Base-by-base conservation (phyloP, 1,140 invertebrate genomes). In the Euura saliciscinereae region DNA sequence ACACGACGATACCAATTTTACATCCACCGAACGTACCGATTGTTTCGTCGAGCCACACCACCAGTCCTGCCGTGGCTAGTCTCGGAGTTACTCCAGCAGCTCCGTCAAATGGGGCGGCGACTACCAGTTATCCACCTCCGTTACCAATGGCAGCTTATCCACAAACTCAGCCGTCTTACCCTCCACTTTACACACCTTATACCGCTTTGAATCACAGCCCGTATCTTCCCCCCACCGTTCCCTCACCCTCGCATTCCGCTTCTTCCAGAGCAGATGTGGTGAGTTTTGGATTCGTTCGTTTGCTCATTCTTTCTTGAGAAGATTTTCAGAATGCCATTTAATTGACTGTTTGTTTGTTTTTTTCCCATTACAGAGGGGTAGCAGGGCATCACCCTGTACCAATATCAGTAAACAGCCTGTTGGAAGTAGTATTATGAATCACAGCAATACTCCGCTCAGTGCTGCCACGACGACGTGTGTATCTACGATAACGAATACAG, bases 181-280 rank as follows among this genome's bases (percentile, higher is more conserved):
- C 92, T 46, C 89, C 93, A 42, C 86, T 94, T 65, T 95, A 94
- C 79, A 91, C 93, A 0, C 93, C 93, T 1, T 94, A 94, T 78
- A 91, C 91, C 68, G 90, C 90, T 46, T 82, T 93, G 64, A 90
- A 91, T 79, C 93, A 94, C 79, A 92, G 91, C 74, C 90, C 90
- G 65, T 89, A 89, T 76, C 80, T 93, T 75, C 90, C 92, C 28
- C 87, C 90, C 69, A 85, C 89, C 44, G 87, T 90, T 77, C 88
- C 89, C 42, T 90, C 92, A 13, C 89, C 91, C 11, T 91, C 90
- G 51, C 90, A 91, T 3, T 91, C 91, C 43, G 89, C 90, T 11
- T 90, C 92, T 43, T 91, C 90, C 75, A 84, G 89, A 68, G 87
- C 89, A 67, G 91, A 92, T 71, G 87, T 90, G 82, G 90, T 91